Evolutionary conservation across 2,113 vertebrate genomes (phyloP).

Genomic region (Propithecus coquereli): DNA sequence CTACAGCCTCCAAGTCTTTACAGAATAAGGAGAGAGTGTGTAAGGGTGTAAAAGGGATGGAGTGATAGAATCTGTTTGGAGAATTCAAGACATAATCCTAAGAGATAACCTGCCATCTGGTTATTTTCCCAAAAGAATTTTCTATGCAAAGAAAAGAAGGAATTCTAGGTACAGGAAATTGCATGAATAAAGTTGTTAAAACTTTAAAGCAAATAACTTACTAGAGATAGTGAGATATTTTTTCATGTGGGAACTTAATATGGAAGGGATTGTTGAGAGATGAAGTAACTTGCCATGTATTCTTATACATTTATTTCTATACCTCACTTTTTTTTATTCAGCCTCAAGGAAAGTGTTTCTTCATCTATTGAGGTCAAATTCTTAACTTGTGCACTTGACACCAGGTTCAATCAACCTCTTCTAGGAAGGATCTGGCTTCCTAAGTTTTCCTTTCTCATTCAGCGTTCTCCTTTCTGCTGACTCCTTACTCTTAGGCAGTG

Average conservation of each 20-base stretch:
- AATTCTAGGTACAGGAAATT: not conserved
- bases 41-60: not conserved
- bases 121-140: not conserved
- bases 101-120: not conserved
- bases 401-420: not conserved
- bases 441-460: not conserved
- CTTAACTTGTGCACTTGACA: not conserved
- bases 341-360: not conserved
- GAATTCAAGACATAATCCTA: not conserved
- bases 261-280: not conserved
- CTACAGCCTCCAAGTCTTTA: not conserved
- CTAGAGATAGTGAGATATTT: not conserved
- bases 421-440: not conserved
- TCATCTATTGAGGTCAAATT: not conserved
- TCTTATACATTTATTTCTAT: not conserved
- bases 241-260: not conserved
- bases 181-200: not conserved
- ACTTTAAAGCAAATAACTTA: not conserved
- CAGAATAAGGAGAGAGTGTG: not conserved
- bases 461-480: not conserved
- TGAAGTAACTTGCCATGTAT: not conserved
- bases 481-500: not conserved
- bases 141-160: not conserved
- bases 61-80: not conserved
- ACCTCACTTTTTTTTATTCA: not conserved